phyloP scores from a whole-genome alignment of 2,888 invertebrate genomes.

The Mythimna lalbum region DNA sequence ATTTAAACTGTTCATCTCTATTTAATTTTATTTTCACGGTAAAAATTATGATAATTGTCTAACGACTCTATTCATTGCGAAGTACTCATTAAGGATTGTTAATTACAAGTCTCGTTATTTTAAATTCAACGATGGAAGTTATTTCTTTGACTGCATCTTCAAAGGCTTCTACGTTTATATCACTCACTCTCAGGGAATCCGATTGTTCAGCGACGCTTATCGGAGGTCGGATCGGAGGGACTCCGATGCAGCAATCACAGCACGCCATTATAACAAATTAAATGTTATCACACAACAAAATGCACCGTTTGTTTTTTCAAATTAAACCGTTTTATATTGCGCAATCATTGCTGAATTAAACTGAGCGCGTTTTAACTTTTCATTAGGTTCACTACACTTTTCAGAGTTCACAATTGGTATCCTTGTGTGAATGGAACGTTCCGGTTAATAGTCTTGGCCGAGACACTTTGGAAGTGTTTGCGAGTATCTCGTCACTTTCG shows the following conservation, averaged over 20 bases:
- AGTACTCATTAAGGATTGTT: constrained; percentile 19
- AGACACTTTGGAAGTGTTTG: constrained; percentile 70
- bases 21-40: constrained; percentile 6
- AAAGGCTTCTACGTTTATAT: constrained; percentile 45
- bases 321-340: constrained; percentile 78
- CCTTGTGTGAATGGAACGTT: constrained; percentile 58
- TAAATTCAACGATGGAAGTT: constrained; percentile 12
- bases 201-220: constrained; percentile 94
- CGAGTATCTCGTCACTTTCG: constrained; percentile 85
- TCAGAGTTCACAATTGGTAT: constrained; percentile 60
- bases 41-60: constrained; percentile 2
- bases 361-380: constrained; percentile 57
- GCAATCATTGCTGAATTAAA: constrained; percentile 74
- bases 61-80: constrained; percentile 15
- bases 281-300: constrained; percentile 77
- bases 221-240: constrained; percentile 94
- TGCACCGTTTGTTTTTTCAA: constrained; percentile 72
- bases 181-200: constrained; percentile 94
- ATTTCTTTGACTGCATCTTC: constrained; percentile 31
- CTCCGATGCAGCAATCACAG: constrained; percentile 92
- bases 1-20: neutral
- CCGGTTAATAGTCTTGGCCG: constrained; percentile 63
- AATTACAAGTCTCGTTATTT: constrained; percentile 24
- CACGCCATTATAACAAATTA: constrained; percentile 88
- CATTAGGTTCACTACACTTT: constrained; percentile 66